Evolutionary conservation across 2,113 vertebrate species (phyloP).

Genomic region (Alligator mississippiensis): DNA sequence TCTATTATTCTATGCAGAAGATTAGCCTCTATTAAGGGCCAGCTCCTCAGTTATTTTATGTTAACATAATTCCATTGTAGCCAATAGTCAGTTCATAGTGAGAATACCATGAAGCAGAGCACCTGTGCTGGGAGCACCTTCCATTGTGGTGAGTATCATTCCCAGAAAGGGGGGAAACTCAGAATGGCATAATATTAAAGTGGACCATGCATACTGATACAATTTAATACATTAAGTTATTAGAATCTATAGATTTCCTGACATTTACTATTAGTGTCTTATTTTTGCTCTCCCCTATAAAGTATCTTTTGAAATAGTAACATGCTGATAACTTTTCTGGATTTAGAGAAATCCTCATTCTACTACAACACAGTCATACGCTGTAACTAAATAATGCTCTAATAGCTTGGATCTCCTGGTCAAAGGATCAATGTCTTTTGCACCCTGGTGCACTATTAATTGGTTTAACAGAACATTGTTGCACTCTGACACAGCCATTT

Average conservation of each 20-base stretch:
- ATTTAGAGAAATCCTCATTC: neutral
- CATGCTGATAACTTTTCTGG: neutral
- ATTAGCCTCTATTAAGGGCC: neutral
- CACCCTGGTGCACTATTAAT: neutral
- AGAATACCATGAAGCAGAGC: neutral
- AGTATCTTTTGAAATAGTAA: neutral
- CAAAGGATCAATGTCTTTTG: rapidly evolving
- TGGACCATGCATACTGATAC: rapidly evolving
- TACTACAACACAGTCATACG: neutral
- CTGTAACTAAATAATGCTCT: neutral
- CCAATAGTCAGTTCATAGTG: neutral
- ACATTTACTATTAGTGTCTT: neutral
- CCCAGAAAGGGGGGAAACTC: neutral
- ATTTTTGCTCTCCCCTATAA: neutral
- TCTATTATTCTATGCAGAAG: neutral
- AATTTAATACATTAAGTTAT: neutral
- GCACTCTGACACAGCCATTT: neutral
- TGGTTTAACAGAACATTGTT: neutral
- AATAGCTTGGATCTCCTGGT: neutral
- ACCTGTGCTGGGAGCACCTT: neutral
- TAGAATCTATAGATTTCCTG: neutral
- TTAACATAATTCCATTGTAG: rapidly evolving
- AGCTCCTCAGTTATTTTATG: neutral
- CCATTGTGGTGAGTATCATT: neutral
- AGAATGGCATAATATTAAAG: neutral